Base-by-base conservation (phyloP, 1,140 invertebrate genomes). In the Bombus confusus region DNA sequence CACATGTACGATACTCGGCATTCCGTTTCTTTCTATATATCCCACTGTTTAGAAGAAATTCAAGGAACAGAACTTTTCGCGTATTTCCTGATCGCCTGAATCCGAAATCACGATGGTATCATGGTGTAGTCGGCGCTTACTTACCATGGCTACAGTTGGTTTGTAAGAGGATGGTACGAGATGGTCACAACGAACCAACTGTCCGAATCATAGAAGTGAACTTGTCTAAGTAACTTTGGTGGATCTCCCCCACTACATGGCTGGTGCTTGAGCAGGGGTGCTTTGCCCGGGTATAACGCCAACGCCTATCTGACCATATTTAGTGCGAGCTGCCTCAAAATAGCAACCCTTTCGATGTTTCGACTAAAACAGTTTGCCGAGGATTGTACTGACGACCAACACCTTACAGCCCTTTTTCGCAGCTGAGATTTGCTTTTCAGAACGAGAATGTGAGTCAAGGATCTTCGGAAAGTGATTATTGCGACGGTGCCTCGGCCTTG, bases 191-290 rank as follows among this genome's bases (percentile, higher is more conserved):
- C 79, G 91, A 95, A 95, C 94, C 94, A 95, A 95, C 95, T 95
- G 94, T 93, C 93, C 91, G 91, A 95, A 89, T 91, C 80, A 92
- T 94, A 93, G 93, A 94, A 85, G 89, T 93, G 93, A 93, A 94
- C 93, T 94, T 95, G 87, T 91, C 95, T 95, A 95, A 95, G 94
- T 95, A 95, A 94, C 93, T 95, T 95, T 93, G 89, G 86, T 83
- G 77, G 85, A 87, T 91, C 83, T 88, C 92, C 94, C 94, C 94
- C 94, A 94, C 94, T 88, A 89, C 71, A n/a, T 25, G 9, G 9
- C 52, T 71, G 76, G 71, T 88, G 91, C 86, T 78, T 89, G 89
- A 93, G 90, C 91, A 91, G 92, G 93, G 93, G 91, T 95, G 92
- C 89, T 87, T 88, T 90, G 92, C 90, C 91, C 90, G 92, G 88